Conservation (phyloP, 1,140 invertebrate genomes). For the Lasioglossum baleicum region DNA sequence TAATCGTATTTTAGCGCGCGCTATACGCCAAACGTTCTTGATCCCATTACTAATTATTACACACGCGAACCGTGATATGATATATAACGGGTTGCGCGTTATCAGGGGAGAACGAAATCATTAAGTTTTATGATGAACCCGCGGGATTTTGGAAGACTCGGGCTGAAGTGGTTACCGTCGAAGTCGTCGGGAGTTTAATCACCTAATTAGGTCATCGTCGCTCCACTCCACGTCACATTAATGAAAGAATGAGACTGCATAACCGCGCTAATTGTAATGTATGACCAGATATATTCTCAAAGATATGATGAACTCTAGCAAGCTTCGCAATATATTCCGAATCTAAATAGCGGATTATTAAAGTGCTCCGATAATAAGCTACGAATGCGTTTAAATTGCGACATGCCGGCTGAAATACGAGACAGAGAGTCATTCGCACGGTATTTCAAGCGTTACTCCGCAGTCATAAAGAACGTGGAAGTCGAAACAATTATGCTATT, state of each 20-base stretch:
- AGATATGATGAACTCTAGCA: neutral
- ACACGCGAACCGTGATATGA: no score
- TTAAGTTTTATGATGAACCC: no score
- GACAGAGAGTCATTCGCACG: neutral
- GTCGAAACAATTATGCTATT: no score
- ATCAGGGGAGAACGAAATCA: no score
- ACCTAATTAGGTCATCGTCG: constrained; percentile 1
- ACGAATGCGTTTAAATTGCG: neutral
- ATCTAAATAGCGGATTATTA: neutral
- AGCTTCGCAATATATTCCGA: neutral
- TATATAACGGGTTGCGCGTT: no score
- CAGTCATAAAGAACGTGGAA: neutral
- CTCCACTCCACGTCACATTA: neutral
- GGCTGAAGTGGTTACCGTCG: neutral
- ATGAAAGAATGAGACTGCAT: constrained; percentile 1
- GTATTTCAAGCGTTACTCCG: neutral
- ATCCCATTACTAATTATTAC: no score
- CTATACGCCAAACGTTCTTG: no score
- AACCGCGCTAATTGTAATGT: neutral
- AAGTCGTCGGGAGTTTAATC: constrained; percentile 3
- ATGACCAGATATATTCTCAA: constrained; percentile 1
- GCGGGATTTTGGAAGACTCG: neutral
- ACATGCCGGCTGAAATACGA: neutral
- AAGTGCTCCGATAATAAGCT: neutral
- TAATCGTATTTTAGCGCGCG: no score